phyloP scores from a whole-genome alignment of 2,113 vertebrate genomes.

The Urocynchramus pylzowi region DNA sequence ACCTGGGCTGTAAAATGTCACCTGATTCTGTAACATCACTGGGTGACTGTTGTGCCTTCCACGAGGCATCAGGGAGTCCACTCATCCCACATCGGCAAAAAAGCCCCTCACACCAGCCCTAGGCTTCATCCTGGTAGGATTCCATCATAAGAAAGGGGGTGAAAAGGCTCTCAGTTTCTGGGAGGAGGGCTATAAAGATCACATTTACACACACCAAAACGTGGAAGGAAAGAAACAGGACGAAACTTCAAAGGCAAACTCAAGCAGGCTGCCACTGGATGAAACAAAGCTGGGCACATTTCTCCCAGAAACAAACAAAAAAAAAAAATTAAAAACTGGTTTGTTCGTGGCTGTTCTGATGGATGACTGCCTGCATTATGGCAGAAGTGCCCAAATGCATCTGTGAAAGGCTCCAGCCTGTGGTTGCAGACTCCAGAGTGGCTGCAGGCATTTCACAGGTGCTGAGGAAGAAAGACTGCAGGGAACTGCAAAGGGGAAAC shows the following conservation, averaged over 20 bases:
- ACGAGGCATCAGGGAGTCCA: neutral
- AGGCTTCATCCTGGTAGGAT: neutral
- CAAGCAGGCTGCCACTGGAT: neutral
- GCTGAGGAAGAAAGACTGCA: neutral
- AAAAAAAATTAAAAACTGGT: neutral
- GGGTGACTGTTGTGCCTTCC: neutral
- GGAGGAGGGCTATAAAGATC: neutral
- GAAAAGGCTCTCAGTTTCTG: neutral
- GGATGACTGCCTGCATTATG: neutral
- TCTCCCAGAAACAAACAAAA: neutral
- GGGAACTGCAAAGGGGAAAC: neutral
- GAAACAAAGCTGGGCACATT: neutral
- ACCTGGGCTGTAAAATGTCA: neutral
- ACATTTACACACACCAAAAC: fast-evolving
- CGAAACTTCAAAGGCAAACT: neutral
- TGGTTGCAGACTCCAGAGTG: neutral
- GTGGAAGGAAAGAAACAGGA: neutral
- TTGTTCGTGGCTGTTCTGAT: neutral
- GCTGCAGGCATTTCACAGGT: constrained; percentile 7
- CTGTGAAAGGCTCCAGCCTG: neutral
- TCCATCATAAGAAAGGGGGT: neutral
- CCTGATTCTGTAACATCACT: neutral
- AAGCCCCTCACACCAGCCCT: neutral
- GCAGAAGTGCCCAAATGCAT: neutral
- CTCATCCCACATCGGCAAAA: neutral